phyloP scores from a whole-genome alignment of 2,888 invertebrate genomes.

The Iselma pallidipennis region DNA sequence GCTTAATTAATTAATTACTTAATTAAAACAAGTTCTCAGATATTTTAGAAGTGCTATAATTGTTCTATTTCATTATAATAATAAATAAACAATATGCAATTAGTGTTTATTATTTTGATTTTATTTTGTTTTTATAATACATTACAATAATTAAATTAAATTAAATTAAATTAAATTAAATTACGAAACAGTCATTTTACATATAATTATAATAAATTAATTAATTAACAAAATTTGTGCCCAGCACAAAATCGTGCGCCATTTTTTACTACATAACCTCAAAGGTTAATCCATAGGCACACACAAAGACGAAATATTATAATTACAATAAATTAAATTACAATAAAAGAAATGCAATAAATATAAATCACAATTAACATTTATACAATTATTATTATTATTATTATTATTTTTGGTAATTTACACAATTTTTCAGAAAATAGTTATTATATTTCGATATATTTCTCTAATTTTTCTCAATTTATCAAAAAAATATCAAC shows the following conservation, averaged over 20 bases:
- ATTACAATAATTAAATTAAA: too few species aligned
- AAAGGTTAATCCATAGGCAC: too few species aligned
- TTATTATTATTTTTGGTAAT: neutral
- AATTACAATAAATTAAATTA: constrained; percentile 13
- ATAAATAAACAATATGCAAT: too few species aligned
- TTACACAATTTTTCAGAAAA: constrained; percentile 20
- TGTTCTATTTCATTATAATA: too few species aligned
- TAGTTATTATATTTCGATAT: constrained; percentile 14
- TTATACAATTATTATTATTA: constrained; percentile 1
- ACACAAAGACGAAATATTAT: constrained; percentile 5
- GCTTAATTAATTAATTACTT: too few species aligned
- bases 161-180: too few species aligned
- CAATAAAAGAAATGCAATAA: constrained; percentile 14
- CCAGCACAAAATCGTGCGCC: constrained; percentile 11
- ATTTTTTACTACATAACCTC: too few species aligned
- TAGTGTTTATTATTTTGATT: too few species aligned
- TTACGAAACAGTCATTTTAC: constrained; percentile 22
- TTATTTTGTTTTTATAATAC: too few species aligned
- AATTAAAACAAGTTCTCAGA: too few species aligned
- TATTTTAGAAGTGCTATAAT: too few species aligned
- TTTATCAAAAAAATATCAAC: too few species aligned
- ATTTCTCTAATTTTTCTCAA: neutral
- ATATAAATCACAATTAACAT: constrained; percentile 16
- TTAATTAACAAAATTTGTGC: constrained; percentile 18
- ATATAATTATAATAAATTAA: constrained; percentile 18